Evolutionary conservation across 2,797 vertebrate genomes (phyloP), one percentile per base, ranked within the genome.

Genomic region (Gastrophryne carolinensis): DNA sequence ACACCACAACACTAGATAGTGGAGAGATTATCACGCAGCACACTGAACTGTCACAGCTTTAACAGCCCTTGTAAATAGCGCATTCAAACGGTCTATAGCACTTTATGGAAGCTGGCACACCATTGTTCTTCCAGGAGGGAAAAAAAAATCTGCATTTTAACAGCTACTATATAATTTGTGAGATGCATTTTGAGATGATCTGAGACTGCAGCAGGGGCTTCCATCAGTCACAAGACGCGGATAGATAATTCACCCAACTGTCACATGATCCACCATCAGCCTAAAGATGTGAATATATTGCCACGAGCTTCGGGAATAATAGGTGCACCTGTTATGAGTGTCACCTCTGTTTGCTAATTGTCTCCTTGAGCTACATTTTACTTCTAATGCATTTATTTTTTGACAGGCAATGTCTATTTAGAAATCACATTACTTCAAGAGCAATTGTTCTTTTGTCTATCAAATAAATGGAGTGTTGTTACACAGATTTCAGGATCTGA

Each of bases 331-430:
- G 97, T 97, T 97, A 95, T 94, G 92, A 91, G 90, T 94, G 95
- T 98, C 97, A 97, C 95, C 95, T 95, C 94, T 95, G 94, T 95
- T 94, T 94, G 95, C 93, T 96, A 96, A 98, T 95, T 97, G 95
- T 97, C 95, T 98, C 93, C 94, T 96, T 94, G 93, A 96, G 95
- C 94, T 95, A 92, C 94, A 87, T 94, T 92, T 92, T 93, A 94
- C 92, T 91, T 94, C 89, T 94, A 95, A 93, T 91, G 92, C 92
- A 87, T 92, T 88, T 93, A 92, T 93, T 93, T 77, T 95, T 89
- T 96, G 95, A 96, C 96, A 97, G 92, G 91, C 87, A 85, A 89
- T 90, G 92, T 94, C 93, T 94, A 95, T 94, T 94, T 95, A 94
- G 93, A 95, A 95, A 95, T 95, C 93, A 92, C 92, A 93, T 94